Percentiles rank a stretch among this genome's conserved stretches.
phyloP scores from a whole-genome alignment of 2,797 vertebrate species.

The Paramormyrops hopkinsi region DNA sequence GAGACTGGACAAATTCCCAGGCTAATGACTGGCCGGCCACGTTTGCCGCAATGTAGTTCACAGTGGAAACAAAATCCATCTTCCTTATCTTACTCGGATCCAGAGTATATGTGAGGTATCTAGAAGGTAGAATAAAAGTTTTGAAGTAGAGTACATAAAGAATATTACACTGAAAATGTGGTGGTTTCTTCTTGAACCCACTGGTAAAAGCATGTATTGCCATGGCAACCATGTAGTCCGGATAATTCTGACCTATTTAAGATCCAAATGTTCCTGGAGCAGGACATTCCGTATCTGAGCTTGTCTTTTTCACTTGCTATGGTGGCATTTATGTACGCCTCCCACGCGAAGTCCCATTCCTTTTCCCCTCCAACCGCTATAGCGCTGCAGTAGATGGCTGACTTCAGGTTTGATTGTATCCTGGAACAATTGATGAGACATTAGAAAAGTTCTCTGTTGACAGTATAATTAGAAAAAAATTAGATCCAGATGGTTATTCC shows the following conservation, averaged over 20 bases:
- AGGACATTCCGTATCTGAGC: constrained; percentile 68
- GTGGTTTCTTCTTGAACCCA: not conserved
- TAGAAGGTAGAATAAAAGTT: constrained; percentile 45
- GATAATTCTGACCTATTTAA: constrained; percentile 69
- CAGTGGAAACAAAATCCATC: constrained; percentile 64
- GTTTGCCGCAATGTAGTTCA: constrained; percentile 66
- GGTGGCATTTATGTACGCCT: constrained; percentile 38
- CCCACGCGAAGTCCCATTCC: constrained; percentile 82
- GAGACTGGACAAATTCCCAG: constrained; percentile 79
- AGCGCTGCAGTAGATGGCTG: constrained; percentile 76
- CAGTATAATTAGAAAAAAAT: not conserved
- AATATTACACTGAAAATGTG: not conserved
- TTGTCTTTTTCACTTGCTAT: constrained; percentile 68
- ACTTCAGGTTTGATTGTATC: constrained; percentile 75
- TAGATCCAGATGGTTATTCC: not conserved
- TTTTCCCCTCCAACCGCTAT: constrained; percentile 61
- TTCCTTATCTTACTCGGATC: constrained; percentile 68
- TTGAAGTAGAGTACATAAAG: not conserved
- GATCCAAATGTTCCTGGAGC: constrained; percentile 75
- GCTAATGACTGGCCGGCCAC: constrained; percentile 69
- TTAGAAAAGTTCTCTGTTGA: not conserved
- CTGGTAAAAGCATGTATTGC: not conserved
- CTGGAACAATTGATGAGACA: constrained; percentile 38
- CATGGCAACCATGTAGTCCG: not conserved
- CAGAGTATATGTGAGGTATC: constrained; percentile 77